phyloP scores from a whole-genome alignment of 2,888 invertebrate genomes.

The Lasioglossum marginatum region DNA sequence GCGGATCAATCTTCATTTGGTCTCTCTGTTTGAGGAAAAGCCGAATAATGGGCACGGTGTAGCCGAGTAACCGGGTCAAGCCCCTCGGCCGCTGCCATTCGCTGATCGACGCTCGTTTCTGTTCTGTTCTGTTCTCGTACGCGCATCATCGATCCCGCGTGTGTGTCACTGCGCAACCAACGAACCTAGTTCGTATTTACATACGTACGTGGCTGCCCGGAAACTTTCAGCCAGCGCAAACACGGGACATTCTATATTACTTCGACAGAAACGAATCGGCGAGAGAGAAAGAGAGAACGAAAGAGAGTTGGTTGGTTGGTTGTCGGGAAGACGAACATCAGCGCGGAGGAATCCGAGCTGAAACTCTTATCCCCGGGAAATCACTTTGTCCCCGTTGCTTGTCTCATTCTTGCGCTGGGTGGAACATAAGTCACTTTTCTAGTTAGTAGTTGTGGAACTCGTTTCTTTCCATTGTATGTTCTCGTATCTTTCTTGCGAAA shows the following conservation, averaged over 20 bases:
- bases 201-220: background rate
- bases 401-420: background rate
- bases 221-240: slow-evolving; percentile 10
- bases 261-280: background rate
- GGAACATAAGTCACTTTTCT: background rate
- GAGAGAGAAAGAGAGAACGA: background rate
- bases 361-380: slow-evolving; percentile 7
- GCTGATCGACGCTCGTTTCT: slow-evolving; percentile 40
- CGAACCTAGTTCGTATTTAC: slow-evolving; percentile 29
- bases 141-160: slow-evolving; percentile 49
- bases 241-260: background rate
- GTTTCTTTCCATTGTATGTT: background rate
- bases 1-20: slow-evolving; percentile 48
- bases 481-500: background rate
- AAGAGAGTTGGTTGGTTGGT: background rate
- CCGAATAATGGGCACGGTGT: slow-evolving; percentile 17
- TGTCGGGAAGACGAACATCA: background rate
- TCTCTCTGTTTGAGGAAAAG: slow-evolving; percentile 21
- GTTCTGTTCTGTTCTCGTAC: slow-evolving; percentile 22
- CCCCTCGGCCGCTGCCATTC: slow-evolving; percentile 7
- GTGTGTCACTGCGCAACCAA: slow-evolving; percentile 41
- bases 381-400: slow-evolving; percentile 9
- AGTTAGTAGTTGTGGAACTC: background rate
- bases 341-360: background rate
- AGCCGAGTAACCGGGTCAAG: slow-evolving; percentile 48